Percentiles rank a stretch among this genome's conserved stretches.
These are phyloP conservation scores for Apostichopus leukothele DNA, from an alignment of 53 echinoderm and acorn worm species.

Conservation along the genomic window DNA sequence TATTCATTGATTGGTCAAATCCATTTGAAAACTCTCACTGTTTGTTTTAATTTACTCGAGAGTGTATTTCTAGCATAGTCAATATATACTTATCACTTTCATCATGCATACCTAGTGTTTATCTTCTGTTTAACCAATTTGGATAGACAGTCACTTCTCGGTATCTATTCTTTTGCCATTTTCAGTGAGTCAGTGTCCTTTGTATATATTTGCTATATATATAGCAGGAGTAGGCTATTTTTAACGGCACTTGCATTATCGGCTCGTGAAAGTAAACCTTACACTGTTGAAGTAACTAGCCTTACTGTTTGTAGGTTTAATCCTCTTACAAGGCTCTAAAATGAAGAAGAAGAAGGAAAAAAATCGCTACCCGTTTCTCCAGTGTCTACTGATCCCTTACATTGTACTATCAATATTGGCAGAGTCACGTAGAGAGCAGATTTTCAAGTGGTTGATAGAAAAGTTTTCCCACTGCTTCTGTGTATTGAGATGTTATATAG, in stretches of 20 bases:
- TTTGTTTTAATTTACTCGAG: background rate
- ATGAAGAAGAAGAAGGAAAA: background rate
- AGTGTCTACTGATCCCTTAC: background rate
- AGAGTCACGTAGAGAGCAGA: conserved; percentile 12
- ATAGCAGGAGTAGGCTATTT: background rate
- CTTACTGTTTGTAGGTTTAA: conserved; percentile 32
- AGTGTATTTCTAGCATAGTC: conserved; percentile 29
- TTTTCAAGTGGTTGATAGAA: conserved; percentile 34
- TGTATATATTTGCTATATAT: background rate
- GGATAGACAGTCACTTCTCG: background rate
- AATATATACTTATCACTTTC: conserved; percentile 37
- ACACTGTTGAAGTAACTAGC: background rate
- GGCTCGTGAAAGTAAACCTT: conserved; percentile 32
- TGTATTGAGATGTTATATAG: background rate
- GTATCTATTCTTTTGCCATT: background rate
- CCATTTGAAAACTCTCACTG: background rate
- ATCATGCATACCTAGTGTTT: conserved; percentile 5
- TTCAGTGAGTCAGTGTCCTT: background rate
- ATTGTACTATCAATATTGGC: conserved; percentile 23
- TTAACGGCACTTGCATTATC: conserved; percentile 15
- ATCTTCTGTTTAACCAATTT: background rate
- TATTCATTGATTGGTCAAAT: too few relatives aligned
- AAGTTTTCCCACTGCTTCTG: background rate
- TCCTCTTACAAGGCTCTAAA: conserved; percentile 12
- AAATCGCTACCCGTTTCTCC: background rate